These are phyloP conservation scores for Leptarthrus brevirostris DNA, from an alignment of 2,888 invertebrate genomes.

Conservation along the genomic window DNA sequence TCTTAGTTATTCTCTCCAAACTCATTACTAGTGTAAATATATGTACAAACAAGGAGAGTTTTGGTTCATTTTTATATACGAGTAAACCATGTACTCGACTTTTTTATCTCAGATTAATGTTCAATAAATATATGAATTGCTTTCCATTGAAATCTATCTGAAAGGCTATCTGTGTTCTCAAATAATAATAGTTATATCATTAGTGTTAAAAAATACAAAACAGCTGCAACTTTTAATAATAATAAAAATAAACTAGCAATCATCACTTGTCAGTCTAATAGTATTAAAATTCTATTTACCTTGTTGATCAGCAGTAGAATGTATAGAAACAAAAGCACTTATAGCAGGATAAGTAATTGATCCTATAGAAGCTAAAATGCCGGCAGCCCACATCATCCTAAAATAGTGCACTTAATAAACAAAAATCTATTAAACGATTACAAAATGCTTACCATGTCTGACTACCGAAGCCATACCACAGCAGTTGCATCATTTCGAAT, in stretches of 20 bases:
- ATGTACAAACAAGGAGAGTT: too few species aligned
- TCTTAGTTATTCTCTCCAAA: too few species aligned
- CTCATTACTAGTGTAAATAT: too few species aligned
- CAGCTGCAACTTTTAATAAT: not conserved
- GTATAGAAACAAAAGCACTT: conserved; percentile 97
- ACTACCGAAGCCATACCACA: conserved; percentile 98
- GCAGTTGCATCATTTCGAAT: conserved; percentile 96
- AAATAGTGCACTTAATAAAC: too few species aligned
- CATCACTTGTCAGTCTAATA: not conserved
- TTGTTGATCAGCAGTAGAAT: conserved; percentile 97
- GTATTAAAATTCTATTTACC: conserved; percentile 68
- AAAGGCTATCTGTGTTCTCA: too few species aligned
- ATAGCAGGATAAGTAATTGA: conserved; percentile 99
- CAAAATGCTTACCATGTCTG: conserved; percentile 79
- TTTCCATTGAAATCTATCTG: too few species aligned
- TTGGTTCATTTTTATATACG: too few species aligned
- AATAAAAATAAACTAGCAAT: not conserved
- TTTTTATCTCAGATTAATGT: too few species aligned
- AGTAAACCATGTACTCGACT: too few species aligned
- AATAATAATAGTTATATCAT: too few species aligned
- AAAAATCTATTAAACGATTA: not conserved
- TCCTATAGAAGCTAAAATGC: conserved; percentile 93
- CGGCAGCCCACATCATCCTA: conserved; percentile 99
- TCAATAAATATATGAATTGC: too few species aligned
- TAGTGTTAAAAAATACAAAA: too few species aligned